Conservation (phyloP, 2,797 vertebrate species). For the Apogon talboti region DNA sequence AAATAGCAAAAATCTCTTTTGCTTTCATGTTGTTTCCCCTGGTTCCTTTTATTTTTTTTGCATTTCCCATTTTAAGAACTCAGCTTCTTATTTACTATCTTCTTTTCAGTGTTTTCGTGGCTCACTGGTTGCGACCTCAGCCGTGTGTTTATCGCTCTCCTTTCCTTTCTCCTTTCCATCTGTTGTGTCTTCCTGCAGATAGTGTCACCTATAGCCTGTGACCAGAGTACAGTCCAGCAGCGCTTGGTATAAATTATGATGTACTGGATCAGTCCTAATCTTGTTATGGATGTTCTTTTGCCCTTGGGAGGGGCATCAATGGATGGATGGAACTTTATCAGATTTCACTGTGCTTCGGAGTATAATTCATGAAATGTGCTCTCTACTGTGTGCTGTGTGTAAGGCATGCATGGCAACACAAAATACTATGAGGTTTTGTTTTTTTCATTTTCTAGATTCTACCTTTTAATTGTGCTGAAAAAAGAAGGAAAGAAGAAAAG, state of each 20-base stretch:
- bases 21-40: neutral
- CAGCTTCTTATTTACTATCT: slow-evolving; percentile 4
- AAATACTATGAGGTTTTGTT: slow-evolving; percentile 30
- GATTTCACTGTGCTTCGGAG: slow-evolving; percentile 77
- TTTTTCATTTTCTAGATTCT: slow-evolving; percentile 24
- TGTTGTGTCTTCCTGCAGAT: slow-evolving; percentile 58
- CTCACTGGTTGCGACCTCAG: slow-evolving; percentile 14
- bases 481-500: neutral
- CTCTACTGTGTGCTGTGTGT: slow-evolving; percentile 39
- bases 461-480: slow-evolving; percentile 17
- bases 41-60: slow-evolving; percentile 10
- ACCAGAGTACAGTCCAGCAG: slow-evolving; percentile 70
- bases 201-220: slow-evolving; percentile 72
- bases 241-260: slow-evolving; percentile 81
- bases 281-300: slow-evolving; percentile 82
- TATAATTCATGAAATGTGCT: slow-evolving; percentile 77
- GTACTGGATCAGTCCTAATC: slow-evolving; percentile 81
- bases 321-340: slow-evolving; percentile 80
- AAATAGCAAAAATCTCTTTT: slow-evolving; percentile 1
- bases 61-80: neutral
- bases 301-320: slow-evolving; percentile 81
- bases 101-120: slow-evolving; percentile 1
- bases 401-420: slow-evolving; percentile 17
- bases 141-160: slow-evolving; percentile 28
- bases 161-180: slow-evolving; percentile 9